Conservation (phyloP, 2,113 vertebrate genomes). For the Machaerirhynchus nigripectus region DNA sequence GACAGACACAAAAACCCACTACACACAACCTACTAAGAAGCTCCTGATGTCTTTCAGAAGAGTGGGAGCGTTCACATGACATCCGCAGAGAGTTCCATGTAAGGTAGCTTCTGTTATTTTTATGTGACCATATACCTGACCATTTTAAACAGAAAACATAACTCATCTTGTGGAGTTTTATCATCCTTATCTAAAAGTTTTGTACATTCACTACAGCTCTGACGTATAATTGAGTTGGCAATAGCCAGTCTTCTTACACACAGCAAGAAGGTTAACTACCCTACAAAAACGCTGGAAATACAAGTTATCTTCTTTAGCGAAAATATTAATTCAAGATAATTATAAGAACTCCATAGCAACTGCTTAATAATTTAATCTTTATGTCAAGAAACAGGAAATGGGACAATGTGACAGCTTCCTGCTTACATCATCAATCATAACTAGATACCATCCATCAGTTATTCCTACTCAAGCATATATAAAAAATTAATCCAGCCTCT, state of each 20-base stretch:
- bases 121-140: neutral
- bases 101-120: neutral
- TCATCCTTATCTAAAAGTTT: neutral
- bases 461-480: neutral
- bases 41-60: neutral
- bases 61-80: neutral
- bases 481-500: neutral
- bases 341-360: neutral
- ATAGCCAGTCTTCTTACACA: neutral
- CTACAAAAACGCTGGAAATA: neutral
- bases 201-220: neutral
- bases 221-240: neutral
- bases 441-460: neutral
- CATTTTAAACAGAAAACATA: neutral
- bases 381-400: neutral
- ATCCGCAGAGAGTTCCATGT: neutral
- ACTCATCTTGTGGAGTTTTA: neutral
- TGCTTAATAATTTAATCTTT: neutral
- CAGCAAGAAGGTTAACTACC: neutral
- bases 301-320: neutral
- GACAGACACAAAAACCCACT: neutral
- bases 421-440: neutral
- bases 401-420: neutral
- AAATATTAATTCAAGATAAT: neutral
- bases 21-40: neutral